A percentile compares a stretch with the other conserved stretches of the same genome.
Evolutionary conservation across 2,888 invertebrate genomes (phyloP).

Genomic region (Leucania comma): DNA sequence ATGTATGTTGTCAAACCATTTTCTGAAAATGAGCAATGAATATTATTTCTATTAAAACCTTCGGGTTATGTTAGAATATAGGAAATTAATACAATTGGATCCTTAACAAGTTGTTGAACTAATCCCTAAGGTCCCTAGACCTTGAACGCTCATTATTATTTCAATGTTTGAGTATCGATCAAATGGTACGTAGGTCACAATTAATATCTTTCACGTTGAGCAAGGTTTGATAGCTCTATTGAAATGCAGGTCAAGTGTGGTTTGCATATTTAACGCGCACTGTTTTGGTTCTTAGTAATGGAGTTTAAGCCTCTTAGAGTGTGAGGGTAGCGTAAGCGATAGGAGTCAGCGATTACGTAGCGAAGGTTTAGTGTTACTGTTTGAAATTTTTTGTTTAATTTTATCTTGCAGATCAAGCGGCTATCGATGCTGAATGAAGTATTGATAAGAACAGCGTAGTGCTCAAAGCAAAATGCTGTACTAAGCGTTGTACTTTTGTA

Average conservation of each 20-base stretch:
- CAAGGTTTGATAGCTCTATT: constrained; percentile 55
- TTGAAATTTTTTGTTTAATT: neutral
- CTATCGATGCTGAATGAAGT: no score
- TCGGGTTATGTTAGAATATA: no score
- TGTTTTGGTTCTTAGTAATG: constrained; percentile 77
- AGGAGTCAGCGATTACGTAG: constrained; percentile 30
- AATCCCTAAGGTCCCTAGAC: neutral
- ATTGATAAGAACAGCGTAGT: no score
- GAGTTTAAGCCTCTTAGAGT: constrained; percentile 74
- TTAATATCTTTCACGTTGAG: constrained; percentile 51
- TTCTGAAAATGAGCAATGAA: no score
- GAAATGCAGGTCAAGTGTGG: constrained; percentile 75
- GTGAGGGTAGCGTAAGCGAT: constrained; percentile 38
- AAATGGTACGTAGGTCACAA: constrained; percentile 18
- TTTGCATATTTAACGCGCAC: constrained; percentile 77
- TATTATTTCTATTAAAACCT: no score
- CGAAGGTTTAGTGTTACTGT: neutral
- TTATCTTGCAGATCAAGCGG: neutral
- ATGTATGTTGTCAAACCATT: no score
- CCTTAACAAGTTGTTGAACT: neutral
- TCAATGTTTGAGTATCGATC: constrained; percentile 13
- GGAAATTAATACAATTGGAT: no score
- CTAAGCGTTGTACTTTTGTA: no score
- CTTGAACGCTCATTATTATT: neutral
- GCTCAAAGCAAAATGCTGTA: no score